These are phyloP conservation scores for Spermophilus dauricus DNA, from an alignment of 2,113 vertebrate species.

Conservation along the genomic window DNA sequence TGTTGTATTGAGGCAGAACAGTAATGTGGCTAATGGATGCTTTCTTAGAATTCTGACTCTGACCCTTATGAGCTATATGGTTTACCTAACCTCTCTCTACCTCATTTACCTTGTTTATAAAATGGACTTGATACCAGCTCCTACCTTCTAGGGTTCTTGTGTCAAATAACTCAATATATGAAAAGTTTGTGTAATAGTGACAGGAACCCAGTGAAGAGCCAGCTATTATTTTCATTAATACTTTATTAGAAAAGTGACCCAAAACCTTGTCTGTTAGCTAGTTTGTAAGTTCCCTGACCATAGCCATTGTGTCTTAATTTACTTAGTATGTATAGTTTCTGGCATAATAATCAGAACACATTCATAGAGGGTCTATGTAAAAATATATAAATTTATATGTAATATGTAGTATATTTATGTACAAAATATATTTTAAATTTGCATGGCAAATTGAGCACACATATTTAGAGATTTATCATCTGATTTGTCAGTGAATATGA, in stretches of 20 bases:
- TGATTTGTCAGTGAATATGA: not conserved
- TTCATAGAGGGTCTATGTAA: not conserved
- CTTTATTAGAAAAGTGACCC: not conserved
- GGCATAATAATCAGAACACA: not conserved
- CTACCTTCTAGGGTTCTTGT: not conserved
- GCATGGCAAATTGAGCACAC: not conserved
- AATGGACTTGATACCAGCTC: not conserved
- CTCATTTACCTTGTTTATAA: not conserved
- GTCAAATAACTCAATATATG: not conserved
- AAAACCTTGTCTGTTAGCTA: not conserved
- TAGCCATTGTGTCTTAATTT: not conserved
- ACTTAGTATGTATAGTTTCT: not conserved
- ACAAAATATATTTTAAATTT: constrained; percentile 36
- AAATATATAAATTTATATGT: not conserved
- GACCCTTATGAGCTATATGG: not conserved
- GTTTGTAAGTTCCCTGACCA: not conserved
- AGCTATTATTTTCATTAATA: constrained; percentile 1
- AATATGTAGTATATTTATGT: not conserved
- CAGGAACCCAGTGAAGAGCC: not conserved
- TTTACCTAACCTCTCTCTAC: not conserved
- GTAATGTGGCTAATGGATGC: not conserved
- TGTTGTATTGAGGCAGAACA: not conserved
- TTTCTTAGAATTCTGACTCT: not conserved
- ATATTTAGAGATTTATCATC: not conserved
- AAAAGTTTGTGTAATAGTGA: not conserved